Conservation (phyloP, 2,888 invertebrate species). For the Apodemia hepburni region DNA sequence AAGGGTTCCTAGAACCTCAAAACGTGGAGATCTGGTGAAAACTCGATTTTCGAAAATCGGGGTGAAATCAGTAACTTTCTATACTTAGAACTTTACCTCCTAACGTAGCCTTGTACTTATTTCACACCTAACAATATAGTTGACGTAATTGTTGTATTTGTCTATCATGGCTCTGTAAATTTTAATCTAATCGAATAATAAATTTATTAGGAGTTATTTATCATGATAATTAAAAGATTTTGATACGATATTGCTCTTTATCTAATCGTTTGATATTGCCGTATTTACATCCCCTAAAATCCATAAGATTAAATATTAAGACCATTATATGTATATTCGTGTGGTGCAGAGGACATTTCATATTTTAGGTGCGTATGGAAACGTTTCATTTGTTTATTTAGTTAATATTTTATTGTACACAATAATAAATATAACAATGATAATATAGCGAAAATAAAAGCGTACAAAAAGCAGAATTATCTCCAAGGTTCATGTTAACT, state of each 20-base stretch:
- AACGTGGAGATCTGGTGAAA: too few species aligned
- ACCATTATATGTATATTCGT: slow-evolving; percentile 33
- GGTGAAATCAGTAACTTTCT: too few species aligned
- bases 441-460: too few species aligned
- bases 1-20: too few species aligned
- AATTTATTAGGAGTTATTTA: neutral
- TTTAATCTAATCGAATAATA: slow-evolving; percentile 1
- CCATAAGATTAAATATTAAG: slow-evolving; percentile 9
- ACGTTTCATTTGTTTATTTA: too few species aligned
- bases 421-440: too few species aligned
- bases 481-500: too few species aligned
- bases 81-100: too few species aligned
- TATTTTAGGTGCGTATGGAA: slow-evolving; percentile 6
- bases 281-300: slow-evolving; percentile 3
- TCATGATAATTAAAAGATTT: slow-evolving; percentile 4
- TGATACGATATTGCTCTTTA: neutral
- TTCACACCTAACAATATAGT: neutral
- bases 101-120: too few species aligned
- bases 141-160: neutral
- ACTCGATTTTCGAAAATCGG: too few species aligned
- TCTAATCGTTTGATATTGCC: slow-evolving; percentile 9
- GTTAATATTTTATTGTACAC: too few species aligned
- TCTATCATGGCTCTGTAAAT: neutral
- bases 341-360: slow-evolving; percentile 41
- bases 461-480: too few species aligned